Evolutionary conservation across 2,888 invertebrate genomes (phyloP).

Genomic region (Drymonia ruficornis): DNA sequence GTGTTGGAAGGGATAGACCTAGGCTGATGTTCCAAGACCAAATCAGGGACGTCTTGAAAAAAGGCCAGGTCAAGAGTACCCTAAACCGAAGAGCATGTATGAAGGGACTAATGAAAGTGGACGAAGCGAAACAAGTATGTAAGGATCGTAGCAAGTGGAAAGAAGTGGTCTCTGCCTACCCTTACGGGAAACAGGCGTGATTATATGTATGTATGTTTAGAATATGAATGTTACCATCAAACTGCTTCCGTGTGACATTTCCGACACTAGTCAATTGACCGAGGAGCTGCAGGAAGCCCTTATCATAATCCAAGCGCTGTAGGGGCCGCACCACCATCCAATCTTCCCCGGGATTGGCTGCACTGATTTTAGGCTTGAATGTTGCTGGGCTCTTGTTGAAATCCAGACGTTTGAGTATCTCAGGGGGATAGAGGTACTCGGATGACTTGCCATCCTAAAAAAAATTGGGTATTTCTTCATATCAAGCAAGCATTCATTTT

Average conservation of each 20-base stretch:
- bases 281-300: conserved; percentile 92
- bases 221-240: conserved; percentile 87
- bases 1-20: no score
- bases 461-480: conserved; percentile 3
- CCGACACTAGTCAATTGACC: conserved; percentile 95
- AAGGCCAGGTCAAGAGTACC: no score
- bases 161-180: no score
- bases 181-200: no score
- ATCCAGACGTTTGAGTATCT: conserved; percentile 87
- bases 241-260: conserved; percentile 90
- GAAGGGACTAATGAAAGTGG: no score
- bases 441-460: conserved; percentile 73
- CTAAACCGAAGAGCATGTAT: no score
- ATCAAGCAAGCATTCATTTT: no score
- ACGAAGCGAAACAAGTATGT: no score
- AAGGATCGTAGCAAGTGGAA: no score
- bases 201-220: no score
- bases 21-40: no score
- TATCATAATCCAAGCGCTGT: conserved; percentile 91
- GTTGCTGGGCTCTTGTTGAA: conserved; percentile 86
- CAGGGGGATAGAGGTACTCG: conserved; percentile 87
- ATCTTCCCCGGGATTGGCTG: conserved; percentile 88
- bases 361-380: conserved; percentile 89
- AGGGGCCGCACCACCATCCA: conserved; percentile 93
- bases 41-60: no score